Base-by-base conservation (phyloP, 1,140 invertebrate genomes). In the Pogonognathellus flavescens region DNA sequence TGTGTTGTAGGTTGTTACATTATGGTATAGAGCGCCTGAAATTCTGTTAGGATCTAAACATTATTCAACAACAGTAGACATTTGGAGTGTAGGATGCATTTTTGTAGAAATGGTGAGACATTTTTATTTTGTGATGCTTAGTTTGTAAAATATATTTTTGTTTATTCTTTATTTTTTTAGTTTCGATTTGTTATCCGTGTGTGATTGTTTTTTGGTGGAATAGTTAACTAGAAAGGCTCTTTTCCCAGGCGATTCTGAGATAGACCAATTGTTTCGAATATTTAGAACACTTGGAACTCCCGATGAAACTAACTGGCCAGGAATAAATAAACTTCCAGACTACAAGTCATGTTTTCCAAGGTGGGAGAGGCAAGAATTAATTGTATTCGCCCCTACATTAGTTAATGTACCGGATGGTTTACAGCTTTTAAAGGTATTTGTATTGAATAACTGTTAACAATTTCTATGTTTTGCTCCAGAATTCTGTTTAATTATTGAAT, bases 1-100 rank as follows among this genome's bases (percentile, higher is more conserved):
- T 16, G 5, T 31, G 4, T 25, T 1, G 7, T 53, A 86, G 85
- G 86, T 87, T 8, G 95, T 99, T 0, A 99, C 98, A 8, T 92
- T 99, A 66, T 99, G 97, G 97, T 99, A 99, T 91, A 92, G 97
- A 88, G 96, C 98, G 7, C 98, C 98, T 4, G 98, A 99, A 92
- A 96, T 99, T 89, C 92, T 99, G 66, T 91, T 99, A 8, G 97
- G 97, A 20, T 94, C 95, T 25, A 96, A 96, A 90, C 94, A 95
- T 88, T 99, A 99, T 90, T 95, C 95, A 9, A 95, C 95, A 9
- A 93, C 96, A 13, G 95, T 98, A 11, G 97, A 99, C 91, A 93
- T 99, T 9, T 99, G 98, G 98, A 98, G 97, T 90, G 92, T 99
- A 53, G 97, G 97, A 16, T 98, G 97, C 90, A 99, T 99, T 89